These are phyloP conservation scores for Meandrusa payeni DNA, from an alignment of 2,888 invertebrate species.

Conservation along the genomic window DNA sequence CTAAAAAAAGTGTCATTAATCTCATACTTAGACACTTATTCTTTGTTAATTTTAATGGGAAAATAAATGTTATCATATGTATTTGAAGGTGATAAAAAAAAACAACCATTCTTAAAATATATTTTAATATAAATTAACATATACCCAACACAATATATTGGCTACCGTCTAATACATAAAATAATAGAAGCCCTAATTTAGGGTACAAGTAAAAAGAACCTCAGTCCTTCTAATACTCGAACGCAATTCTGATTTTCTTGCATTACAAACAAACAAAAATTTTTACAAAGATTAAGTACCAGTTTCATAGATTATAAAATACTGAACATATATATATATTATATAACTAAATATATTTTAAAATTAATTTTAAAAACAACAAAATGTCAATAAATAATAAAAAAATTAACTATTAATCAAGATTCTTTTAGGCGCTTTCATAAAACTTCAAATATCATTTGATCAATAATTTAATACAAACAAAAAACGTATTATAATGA, in stretches of 20 bases:
- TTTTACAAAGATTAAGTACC: conserved; percentile 17
- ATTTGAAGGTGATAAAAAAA: conserved; percentile 23
- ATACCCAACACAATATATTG: conserved; percentile 78
- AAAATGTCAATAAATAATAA: conserved; percentile 19
- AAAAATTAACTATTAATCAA: conserved; percentile 5
- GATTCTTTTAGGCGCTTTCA: conserved; percentile 3
- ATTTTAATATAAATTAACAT: conserved; percentile 78
- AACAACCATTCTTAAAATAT: conserved; percentile 58
- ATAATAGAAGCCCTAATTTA: conserved; percentile 79
- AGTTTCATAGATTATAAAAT: conserved; percentile 15
- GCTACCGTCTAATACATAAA: conserved; percentile 62
- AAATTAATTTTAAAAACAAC: conserved; percentile 13
- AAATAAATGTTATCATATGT: neutral
- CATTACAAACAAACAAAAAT: conserved; percentile 2
- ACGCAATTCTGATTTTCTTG: conserved; percentile 35
- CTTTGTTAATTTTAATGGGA: too few species aligned
- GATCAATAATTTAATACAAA: too few species aligned
- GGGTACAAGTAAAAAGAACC: conserved; percentile 79
- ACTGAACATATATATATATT: conserved; percentile 20
- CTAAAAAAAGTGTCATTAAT: too few species aligned
- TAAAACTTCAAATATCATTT: too few species aligned
- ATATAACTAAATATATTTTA: too few species aligned
- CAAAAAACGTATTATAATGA: too few species aligned
- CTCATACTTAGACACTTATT: too few species aligned
- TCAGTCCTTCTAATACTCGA: conserved; percentile 77